These are phyloP conservation scores for Archegozetes longisetosus DNA, from an alignment of 1,140 invertebrate species.

Conservation along the genomic window DNA sequence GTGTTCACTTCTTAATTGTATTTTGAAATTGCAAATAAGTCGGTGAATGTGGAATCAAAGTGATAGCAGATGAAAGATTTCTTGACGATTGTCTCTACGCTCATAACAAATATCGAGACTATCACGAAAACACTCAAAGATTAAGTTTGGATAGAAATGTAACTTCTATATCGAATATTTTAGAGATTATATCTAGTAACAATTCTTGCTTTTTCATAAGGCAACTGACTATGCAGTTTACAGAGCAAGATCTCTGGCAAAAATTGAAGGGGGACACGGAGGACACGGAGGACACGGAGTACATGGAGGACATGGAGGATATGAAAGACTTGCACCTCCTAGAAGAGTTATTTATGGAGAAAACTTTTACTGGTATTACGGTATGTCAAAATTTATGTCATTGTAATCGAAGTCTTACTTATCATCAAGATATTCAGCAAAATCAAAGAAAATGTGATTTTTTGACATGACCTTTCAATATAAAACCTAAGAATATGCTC, in stretches of 20 bases:
- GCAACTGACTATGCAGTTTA: slow-evolving; percentile 6
- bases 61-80: not conserved
- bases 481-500: not conserved
- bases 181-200: not conserved
- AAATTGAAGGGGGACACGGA: slow-evolving; percentile 1
- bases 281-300: not conserved
- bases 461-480: not conserved
- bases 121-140: slow-evolving; percentile 7
- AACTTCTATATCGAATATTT: not conserved
- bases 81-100: not conserved
- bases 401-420: too few species aligned
- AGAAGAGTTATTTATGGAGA: not conserved
- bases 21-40: too few species aligned
- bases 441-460: not conserved
- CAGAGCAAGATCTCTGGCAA: not conserved
- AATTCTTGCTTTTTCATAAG: not conserved
- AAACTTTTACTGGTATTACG: slow-evolving; percentile 13
- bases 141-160: slow-evolving; percentile 2
- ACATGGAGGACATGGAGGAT: not conserved
- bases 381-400: not conserved
- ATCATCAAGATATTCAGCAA: not conserved
- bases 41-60: not conserved
- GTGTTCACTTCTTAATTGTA: too few species aligned
- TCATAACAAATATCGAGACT: not conserved
- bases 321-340: too few species aligned